A percentile compares a stretch with the other conserved stretches of the same genome.
Conservation (phyloP, 2,888 invertebrate genomes). For the Coenonympha arcania region DNA sequence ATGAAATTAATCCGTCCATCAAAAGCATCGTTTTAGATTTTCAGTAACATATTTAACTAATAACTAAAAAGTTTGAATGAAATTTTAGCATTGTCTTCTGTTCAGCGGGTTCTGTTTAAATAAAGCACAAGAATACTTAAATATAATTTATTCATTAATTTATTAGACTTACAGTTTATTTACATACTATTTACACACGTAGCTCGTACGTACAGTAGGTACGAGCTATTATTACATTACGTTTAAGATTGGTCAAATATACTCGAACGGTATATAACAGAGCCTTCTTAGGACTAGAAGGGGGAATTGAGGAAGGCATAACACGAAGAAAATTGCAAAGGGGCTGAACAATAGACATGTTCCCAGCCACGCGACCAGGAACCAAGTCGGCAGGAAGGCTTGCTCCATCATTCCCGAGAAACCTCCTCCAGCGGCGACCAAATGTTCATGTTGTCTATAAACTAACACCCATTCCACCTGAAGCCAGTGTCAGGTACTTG, state of each 20-base stretch:
- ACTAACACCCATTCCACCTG: constrained; percentile 26
- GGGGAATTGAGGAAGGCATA: constrained; percentile 80
- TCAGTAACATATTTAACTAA: too few species aligned
- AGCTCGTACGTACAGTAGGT: neutral
- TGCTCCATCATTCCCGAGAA: constrained; percentile 58
- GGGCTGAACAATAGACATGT: constrained; percentile 79
- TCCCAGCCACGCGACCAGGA: constrained; percentile 77
- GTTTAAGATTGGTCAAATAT: constrained; percentile 57
- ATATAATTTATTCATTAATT: constrained; percentile 20
- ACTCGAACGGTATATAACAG: constrained; percentile 79
- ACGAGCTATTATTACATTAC: neutral
- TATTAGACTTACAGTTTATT: constrained; percentile 23
- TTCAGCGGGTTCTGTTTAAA: neutral
- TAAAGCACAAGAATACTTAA: constrained; percentile 27
- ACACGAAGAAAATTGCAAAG: constrained; percentile 77
- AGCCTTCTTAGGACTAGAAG: constrained; percentile 78
- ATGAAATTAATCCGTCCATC: too few species aligned
- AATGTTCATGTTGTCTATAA: constrained; percentile 43
- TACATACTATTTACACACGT: constrained; percentile 25
- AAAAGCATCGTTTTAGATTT: too few species aligned
- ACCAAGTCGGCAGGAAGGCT: constrained; percentile 70
- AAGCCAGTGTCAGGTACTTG: constrained; percentile 33
- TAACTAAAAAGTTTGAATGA: too few species aligned
- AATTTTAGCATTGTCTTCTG: too few species aligned
- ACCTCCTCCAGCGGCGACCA: constrained; percentile 31